A percentile compares a stretch with the other conserved stretches of the same genome.
These are phyloP conservation scores for Brachirus orientalis DNA, from an alignment of 2,113 vertebrate genomes.

Conservation along the genomic window DNA sequence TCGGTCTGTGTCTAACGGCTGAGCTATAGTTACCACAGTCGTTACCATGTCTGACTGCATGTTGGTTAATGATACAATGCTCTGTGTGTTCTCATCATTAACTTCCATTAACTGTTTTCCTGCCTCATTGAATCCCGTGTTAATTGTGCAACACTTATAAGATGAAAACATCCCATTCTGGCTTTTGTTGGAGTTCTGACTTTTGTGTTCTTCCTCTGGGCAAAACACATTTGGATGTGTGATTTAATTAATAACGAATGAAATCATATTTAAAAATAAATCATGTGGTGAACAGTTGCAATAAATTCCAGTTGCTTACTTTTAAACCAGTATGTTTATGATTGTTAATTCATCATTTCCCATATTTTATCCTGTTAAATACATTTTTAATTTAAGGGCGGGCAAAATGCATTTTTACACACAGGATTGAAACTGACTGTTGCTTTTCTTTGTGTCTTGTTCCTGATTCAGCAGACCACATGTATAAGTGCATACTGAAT, in stretches of 20 bases:
- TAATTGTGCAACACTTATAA: constrained; percentile 68
- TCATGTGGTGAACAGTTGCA: background rate
- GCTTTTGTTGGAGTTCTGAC: constrained; percentile 5
- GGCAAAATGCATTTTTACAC: background rate
- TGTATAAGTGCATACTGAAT: background rate
- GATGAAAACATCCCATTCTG: constrained; percentile 57
- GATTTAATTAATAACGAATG: background rate
- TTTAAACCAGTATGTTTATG: too few relatives aligned
- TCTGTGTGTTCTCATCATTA: constrained; percentile 74
- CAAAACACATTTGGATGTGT: constrained; percentile 4
- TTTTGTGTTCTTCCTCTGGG: constrained; percentile 11
- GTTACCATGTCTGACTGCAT: constrained; percentile 71
- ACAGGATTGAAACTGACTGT: background rate
- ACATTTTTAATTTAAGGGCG: constrained; percentile 2
- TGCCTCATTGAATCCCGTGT: constrained; percentile 68
- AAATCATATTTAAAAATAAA: background rate
- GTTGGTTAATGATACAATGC: constrained; percentile 77
- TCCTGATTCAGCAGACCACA: too few relatives aligned
- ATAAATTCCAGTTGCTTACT: too few relatives aligned
- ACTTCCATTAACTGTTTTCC: constrained; percentile 75
- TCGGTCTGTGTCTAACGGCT: constrained; percentile 15
- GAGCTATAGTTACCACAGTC: constrained; percentile 50
- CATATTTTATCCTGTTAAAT: background rate
- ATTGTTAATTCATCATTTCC: too few relatives aligned
- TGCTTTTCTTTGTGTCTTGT: background rate